Base-by-base conservation (phyloP, 2,113 vertebrate species). In the Globicephala melas region DNA sequence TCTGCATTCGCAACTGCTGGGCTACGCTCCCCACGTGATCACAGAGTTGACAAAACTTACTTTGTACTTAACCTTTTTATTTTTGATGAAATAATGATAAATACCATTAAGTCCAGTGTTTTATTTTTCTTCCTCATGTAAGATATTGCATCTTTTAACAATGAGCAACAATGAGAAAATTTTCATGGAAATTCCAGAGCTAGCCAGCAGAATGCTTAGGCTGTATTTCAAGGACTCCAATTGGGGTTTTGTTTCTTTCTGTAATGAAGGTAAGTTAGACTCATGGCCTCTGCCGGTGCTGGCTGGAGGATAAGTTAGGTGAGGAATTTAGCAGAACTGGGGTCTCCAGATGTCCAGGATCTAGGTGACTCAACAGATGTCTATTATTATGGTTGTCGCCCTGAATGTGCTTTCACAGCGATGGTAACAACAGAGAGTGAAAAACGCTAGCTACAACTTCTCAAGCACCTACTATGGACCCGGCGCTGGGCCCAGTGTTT, bases 381-480 rank as follows among this genome's bases (percentile, higher is more conserved):
- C 71, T 60, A 1, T n/a, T 38, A 28, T 21, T 23, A n/a, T 4
- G 28, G 31, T 20, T 53, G 28, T 53, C n/a, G 36, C 26, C 6
- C 18, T 21, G 20, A 47, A 28, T 0, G 1, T 12, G 36, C 10
- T 28, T 13, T 81, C 36, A 44, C 11, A 44, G 38, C 14, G 12
- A 9, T 6, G 14, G 6, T n/a, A 8, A 33, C 55, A 36, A 14
- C 25, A 50, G 20, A 6, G 3, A 18, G 38, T 11, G 17, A 6
- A 21, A n/a, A n/a, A 1, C 26, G 23, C 31, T 5, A 26, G 0
- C 6, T 15, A 2, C 10, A 21, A 10, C 13, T 38, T 8, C 36
- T 41, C 60, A 20, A 33, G 36, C 18, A 11, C 18, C 44, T 38
- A 3, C 31, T 7, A 2, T 0, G 0, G 31, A 36, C 20, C 79